Evolutionary conservation across 2,113 vertebrate species (phyloP).

Genomic region (Cathartes aura): DNA sequence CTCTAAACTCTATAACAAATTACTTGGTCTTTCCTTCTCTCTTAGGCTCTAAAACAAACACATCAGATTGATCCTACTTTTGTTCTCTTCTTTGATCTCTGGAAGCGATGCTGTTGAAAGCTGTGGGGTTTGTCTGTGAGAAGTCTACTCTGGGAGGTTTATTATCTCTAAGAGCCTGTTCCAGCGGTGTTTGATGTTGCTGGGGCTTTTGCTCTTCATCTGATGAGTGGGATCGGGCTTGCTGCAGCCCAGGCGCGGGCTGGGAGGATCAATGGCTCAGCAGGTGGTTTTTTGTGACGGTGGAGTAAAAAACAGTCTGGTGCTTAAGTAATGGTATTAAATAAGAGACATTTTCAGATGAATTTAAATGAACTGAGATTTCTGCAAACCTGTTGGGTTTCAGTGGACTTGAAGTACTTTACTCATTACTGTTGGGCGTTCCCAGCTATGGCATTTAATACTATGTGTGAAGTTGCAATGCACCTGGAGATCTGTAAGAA

Average conservation of each 20-base stretch:
- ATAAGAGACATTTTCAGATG: background rate
- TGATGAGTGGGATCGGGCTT: background rate
- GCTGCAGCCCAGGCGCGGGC: background rate
- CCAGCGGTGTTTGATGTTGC: background rate
- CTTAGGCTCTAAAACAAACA: background rate
- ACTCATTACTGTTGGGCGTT: background rate
- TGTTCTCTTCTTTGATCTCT: background rate
- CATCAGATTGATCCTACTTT: background rate
- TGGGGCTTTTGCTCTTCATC: background rate
- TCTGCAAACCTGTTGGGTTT: background rate
- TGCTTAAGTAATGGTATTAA: background rate
- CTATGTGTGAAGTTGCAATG: rapidly evolving
- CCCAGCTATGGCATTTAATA: background rate
- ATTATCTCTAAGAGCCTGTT: background rate
- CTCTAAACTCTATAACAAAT: background rate
- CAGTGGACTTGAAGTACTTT: background rate
- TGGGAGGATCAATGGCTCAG: background rate
- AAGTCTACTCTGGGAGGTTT: background rate
- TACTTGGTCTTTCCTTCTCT: background rate
- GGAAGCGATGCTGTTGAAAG: background rate
- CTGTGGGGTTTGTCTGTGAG: background rate
- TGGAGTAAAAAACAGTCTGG: background rate
- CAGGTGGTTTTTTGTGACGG: background rate
- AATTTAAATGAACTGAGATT: background rate
- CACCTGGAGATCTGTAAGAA: background rate